Conservation (phyloP, 2,113 vertebrate genomes). For the Oryzias melastigma region DNA sequence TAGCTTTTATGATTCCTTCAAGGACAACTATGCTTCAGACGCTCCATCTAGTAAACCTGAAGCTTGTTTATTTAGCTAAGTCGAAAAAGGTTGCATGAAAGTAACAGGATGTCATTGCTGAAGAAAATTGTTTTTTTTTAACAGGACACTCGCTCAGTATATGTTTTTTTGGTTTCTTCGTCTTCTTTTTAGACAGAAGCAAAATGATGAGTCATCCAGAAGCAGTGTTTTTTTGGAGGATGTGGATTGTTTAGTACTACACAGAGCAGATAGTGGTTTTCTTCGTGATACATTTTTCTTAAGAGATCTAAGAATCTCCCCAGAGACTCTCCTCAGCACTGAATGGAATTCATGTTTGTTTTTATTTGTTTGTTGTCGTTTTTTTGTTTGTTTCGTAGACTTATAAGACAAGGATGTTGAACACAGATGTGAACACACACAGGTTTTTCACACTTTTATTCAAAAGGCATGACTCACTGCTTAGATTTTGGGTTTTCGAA, state of each 20-base stretch:
- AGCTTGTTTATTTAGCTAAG: constrained; percentile 15
- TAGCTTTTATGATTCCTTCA: constrained; percentile 9
- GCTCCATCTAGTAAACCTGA: not conserved
- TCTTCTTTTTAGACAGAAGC: not conserved
- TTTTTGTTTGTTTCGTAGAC: not conserved
- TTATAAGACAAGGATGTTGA: constrained; percentile 18
- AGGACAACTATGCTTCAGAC: constrained; percentile 3
- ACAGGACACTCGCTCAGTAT: constrained; percentile 6
- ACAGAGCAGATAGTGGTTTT: constrained; percentile 38
- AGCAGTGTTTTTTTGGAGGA: constrained; percentile 29
- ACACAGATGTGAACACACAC: constrained; percentile 4
- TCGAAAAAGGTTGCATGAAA: constrained; percentile 23
- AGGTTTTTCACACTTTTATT: constrained; percentile 6
- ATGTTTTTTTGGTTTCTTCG: constrained; percentile 10
- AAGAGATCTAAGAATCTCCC: constrained; percentile 23
- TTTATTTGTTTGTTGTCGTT: too few species aligned
- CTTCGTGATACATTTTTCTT: constrained; percentile 35
- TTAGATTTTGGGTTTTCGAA: not conserved
- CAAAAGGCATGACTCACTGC: constrained; percentile 23
- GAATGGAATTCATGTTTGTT: constrained; percentile 28
- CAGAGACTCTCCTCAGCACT: constrained; percentile 13
- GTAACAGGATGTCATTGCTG: not conserved
- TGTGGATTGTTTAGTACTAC: constrained; percentile 46
- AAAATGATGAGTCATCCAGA: constrained; percentile 16
- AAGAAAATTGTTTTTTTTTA: constrained; percentile 25